Evolutionary conservation across 35 echinoderm and acorn worm genomes (phyloP).

Genomic region (Ptychodera flava): DNA sequence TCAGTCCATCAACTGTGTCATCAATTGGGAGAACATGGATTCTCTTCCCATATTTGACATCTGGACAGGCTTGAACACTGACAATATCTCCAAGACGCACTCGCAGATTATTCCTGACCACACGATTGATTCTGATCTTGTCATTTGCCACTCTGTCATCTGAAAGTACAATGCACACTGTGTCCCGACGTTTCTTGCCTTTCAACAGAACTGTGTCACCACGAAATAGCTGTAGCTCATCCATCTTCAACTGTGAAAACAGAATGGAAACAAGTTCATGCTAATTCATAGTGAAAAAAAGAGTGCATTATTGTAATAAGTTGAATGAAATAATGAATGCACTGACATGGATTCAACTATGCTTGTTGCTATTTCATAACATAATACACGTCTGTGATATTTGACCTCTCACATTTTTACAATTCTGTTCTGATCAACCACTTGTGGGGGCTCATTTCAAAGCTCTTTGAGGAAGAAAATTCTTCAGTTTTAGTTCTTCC

Average conservation of each 20-base stretch:
- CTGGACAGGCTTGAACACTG: slow-evolving; percentile 91
- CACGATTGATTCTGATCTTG: slow-evolving; percentile 88
- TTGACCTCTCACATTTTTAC: too few relatives aligned
- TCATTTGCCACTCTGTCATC: slow-evolving; percentile 77
- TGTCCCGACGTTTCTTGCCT: slow-evolving; percentile 91
- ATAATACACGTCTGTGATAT: too few relatives aligned
- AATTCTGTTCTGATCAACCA: too few relatives aligned
- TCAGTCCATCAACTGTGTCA: slow-evolving; percentile 94
- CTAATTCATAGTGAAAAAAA: too few relatives aligned
- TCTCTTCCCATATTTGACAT: slow-evolving; percentile 97
- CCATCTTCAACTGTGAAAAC: slow-evolving; percentile 83
- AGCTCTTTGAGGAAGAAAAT: too few relatives aligned
- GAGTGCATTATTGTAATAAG: too few relatives aligned
- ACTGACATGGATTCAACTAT: too few relatives aligned
- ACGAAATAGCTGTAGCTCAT: slow-evolving; percentile 94
- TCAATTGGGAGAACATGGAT: slow-evolving; percentile 98
- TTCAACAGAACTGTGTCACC: slow-evolving; percentile 96
- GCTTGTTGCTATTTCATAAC: too few relatives aligned
- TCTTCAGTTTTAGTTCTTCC: too few relatives aligned
- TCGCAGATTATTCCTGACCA: slow-evolving; percentile 79
- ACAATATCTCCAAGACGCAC: slow-evolving; percentile 93
- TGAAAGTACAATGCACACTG: slow-evolving; percentile 94
- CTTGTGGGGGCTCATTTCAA: too few relatives aligned
- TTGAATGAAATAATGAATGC: too few relatives aligned
- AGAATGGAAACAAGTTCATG: too few relatives aligned